Evolutionary conservation across 2,797 vertebrate genomes (phyloP), one percentile per base, ranked within the genome.

Genomic region (Craterocephalus amniculus): DNA sequence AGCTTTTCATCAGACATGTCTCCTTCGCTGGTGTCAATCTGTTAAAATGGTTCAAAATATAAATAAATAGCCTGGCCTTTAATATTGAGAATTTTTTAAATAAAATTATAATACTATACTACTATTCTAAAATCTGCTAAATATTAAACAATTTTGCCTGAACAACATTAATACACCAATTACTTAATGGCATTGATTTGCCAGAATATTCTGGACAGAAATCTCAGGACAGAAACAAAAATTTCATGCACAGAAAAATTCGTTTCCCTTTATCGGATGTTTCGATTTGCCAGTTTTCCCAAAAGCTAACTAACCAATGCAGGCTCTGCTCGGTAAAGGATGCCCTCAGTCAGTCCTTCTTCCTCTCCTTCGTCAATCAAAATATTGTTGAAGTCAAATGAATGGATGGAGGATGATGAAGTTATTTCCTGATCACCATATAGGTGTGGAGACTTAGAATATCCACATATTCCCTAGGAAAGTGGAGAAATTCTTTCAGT

Each of bases 281-380:
- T 65, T 27, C 72, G 48, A 63, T 83, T 76, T 54, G 61, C 49
- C 29, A 32, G 11, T 71, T 75, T 70, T 64, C 58, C 73, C 70
- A 74, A 64, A 86, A 60, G 64, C 91, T 89, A 92, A 93, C 92
- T 91, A 93, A 98, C 96, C 97, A 97, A 93, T 95, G 97, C 96
- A 86, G 96, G 95, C 89, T 97, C 95, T 92, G 97, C 96, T 92
- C 88, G 95, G 93, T 97, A 97, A 92, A 97, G 88, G 90, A 94
- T 90, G 92, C 91, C 91, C 93, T 95, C 96, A 83, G 91, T 76
- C 88, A 92, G 94, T 89, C 93, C 95, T 90, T 93, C 95, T 88
- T 95, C 95, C 92, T 95, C 93, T 88, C 94, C 94, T 85, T 95
- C 94, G 94, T 94, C 93, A 91, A 94, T 87, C 91, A 94, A 93